Evolutionary conservation across 2,888 invertebrate genomes (phyloP), one percentile per base, ranked within the genome.

Genomic region (Copidosoma aretas): DNA sequence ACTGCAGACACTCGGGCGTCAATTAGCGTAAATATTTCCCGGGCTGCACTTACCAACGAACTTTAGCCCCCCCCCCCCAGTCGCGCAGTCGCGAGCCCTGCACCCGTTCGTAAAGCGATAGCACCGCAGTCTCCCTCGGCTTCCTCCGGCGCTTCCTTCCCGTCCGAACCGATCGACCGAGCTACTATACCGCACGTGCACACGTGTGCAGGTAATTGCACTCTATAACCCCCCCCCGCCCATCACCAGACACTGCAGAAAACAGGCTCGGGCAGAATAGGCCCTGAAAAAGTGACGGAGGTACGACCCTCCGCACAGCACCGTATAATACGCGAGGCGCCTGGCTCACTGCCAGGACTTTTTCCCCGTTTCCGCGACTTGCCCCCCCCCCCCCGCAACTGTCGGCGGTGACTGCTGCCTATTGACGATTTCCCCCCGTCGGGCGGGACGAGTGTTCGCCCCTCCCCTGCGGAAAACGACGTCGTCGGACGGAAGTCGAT

Each of bases 151-250:
- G 17, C 12, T 12, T 17, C 43, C 43, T 46, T 32, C 4, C 32
- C 32, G 32, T 32, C 32, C 32, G 32, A 32, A 32, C 32, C 32
- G 32, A 32, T 32, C 32, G 8, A 8, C 32, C 32, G 8, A 54
- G 21, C 53, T 19, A 53, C 32, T 32, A 8, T 32, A 32, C 32
- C 8, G 10, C 43, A 17, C 52, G 39, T 22, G 64, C 21, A 73
- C 64, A 53, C 60, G 67, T 71, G 66, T 70, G 65, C 72, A 77
- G 75, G 79, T 81, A 79, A 81, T 79, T 80, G 76, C 72, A 57
- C 68, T 67, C 73, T 74, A 74, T 78, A 75, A 77, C 79, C 73
- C 74, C 71, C 75, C 73, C 75, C 77, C 74, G 64, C 60, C 68
- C 68, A n/a, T n/a, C 43, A 60, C 70, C 64, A 63, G 60, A 41